Base-by-base conservation (phyloP, 2,888 invertebrate species). In the Homarus gammarus region DNA sequence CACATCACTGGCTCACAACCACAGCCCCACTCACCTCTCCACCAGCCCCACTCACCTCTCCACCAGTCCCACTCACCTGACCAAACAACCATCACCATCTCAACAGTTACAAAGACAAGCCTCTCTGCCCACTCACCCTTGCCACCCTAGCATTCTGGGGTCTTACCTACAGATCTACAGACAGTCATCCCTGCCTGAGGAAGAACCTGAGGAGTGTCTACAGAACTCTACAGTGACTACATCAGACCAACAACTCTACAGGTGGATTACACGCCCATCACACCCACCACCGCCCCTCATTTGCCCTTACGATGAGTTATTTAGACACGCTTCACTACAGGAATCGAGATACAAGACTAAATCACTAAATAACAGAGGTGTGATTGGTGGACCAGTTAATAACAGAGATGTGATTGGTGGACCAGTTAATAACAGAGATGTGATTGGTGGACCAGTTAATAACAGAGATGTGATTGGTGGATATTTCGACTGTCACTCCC, bases 141-240 rank as follows among this genome's bases (percentile, higher is more conserved):
- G 75, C 64, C 87, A 87, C 33, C 87, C 87, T 2, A 44, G 82
- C 31, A 56, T 75, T 64, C 44, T 83, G 27, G 84, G 84, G n/a
- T 78, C 83, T 15, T 88, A 84, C 61, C 36, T 88, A 40, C 88
- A 88, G 22, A 88, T 88, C 22, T 88, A 88, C 49, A 36, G 88
- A n/a, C 88, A 88, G 36, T 64, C 88, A 5, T 88, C 88, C 12
- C 78, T 88, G 2, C 88, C 88, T 12, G 88, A 83, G 40, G 88
- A 88, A 15, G 83, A 83, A 1, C 22, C 27, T 3, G 88, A 88
- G 18, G 88, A 88, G 2, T 51, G 36, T 5, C 38, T 33, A 12
- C 44, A 77, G 22, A 56, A 18, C n/a, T 56, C 61, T 3, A 61
- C 87, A 22, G 44, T 64, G 10, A 64, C 72, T 12, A 75, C 82